Conservation (phyloP, 2,113 vertebrate species). For the Hippolais icterina region DNA sequence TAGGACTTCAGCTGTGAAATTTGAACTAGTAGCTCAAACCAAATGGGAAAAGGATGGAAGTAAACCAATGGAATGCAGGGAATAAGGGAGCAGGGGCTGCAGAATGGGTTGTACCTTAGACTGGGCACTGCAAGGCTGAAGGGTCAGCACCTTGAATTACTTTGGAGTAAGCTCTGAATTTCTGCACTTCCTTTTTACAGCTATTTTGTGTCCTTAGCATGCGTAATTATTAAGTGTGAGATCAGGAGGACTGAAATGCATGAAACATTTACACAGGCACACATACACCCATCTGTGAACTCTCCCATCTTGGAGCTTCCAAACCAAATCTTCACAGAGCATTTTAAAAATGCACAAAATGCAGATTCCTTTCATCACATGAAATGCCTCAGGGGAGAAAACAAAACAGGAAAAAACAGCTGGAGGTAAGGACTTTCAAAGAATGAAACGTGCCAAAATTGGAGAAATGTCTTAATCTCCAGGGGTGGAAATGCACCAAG, state of each 20-base stretch:
- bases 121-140: neutral
- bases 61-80: neutral
- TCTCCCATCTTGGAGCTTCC: accelerated
- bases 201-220: neutral
- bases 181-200: neutral
- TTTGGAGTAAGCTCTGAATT: neutral
- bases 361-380: neutral
- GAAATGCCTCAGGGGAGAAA: neutral
- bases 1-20: neutral
- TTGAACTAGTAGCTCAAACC: neutral
- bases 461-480: neutral
- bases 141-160: neutral
- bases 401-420: neutral
- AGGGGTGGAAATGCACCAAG: neutral
- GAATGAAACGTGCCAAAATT: neutral
- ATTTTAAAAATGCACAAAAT: neutral
- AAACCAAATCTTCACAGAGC: neutral
- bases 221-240: neutral
- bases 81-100: neutral
- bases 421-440: neutral
- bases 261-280: neutral
- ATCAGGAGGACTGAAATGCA: neutral
- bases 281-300: accelerated
- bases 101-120: neutral
- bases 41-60: neutral